phyloP scores from a whole-genome alignment of 1,140 invertebrate genomes.

The Hyles vespertilio region DNA sequence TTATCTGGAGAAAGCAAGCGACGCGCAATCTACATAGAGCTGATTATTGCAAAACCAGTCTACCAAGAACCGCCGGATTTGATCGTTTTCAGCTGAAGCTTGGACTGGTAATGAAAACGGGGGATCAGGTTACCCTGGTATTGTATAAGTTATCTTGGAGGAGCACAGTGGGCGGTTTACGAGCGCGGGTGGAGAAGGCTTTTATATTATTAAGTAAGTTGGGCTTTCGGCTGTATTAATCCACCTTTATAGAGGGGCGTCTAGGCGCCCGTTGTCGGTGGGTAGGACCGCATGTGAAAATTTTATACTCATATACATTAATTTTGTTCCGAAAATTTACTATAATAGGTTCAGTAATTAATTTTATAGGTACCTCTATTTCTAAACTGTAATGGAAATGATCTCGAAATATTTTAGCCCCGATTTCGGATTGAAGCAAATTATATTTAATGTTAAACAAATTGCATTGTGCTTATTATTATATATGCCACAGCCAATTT shows the following conservation, averaged over 20 bases:
- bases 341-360: neutral
- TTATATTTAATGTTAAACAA: neutral
- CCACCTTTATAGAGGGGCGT: slow-evolving; percentile 65
- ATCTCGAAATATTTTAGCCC: neutral
- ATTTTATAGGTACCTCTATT: neutral
- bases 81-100: neutral
- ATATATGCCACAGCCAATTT: too few relatives aligned
- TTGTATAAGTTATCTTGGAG: slow-evolving; percentile 69
- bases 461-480: too few relatives aligned
- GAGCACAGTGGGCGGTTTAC: slow-evolving; percentile 70
- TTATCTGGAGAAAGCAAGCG: slow-evolving; percentile 70
- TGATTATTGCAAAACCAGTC: slow-evolving; percentile 63
- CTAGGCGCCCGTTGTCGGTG: slow-evolving; percentile 41
- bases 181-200: slow-evolving; percentile 67
- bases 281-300: slow-evolving; percentile 8
- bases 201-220: slow-evolving; percentile 76
- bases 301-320: neutral
- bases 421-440: neutral
- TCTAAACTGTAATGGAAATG: neutral
- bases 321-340: too few relatives aligned
- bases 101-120: slow-evolving; percentile 48
- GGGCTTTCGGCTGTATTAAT: slow-evolving; percentile 73
- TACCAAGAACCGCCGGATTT: slow-evolving; percentile 37
- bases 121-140: slow-evolving; percentile 46
- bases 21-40: slow-evolving; percentile 70